Evolutionary conservation across 2,888 invertebrate species (phyloP).

Genomic region (Shargacucullia verbasci): DNA sequence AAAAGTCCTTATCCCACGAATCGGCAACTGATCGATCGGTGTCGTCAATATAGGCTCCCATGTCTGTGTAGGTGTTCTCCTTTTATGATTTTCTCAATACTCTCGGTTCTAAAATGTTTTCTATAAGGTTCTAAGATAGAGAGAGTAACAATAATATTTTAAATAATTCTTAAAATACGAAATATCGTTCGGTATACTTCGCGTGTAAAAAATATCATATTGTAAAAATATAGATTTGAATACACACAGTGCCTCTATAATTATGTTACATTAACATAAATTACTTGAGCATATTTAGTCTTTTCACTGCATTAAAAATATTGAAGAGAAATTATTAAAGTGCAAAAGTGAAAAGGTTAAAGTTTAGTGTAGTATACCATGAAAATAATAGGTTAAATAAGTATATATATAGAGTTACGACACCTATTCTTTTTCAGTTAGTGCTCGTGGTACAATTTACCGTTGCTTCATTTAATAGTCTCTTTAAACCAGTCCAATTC

Average conservation of each 20-base stretch:
- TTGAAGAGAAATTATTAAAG: constrained; percentile 42
- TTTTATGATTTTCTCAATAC: constrained; percentile 46
- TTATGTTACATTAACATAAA: constrained; percentile 90
- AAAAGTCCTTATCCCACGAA: constrained; percentile 47
- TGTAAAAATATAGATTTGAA: constrained; percentile 79
- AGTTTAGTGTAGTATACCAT: constrained; percentile 82
- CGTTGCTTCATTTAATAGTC: constrained; percentile 56
- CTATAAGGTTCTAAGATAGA: constrained; percentile 49
- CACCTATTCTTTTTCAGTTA: constrained; percentile 73
- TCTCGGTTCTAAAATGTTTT: constrained; percentile 49
- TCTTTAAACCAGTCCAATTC: constrained; percentile 55
- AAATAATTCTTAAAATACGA: constrained; percentile 64
- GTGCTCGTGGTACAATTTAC: constrained; percentile 76
- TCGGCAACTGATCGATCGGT: constrained; percentile 44
- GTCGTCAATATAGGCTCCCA: constrained; percentile 44
- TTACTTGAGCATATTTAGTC: constrained; percentile 85
- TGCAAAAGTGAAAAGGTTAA: constrained; percentile 81
- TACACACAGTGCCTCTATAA: constrained; percentile 90
- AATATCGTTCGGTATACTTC: constrained; percentile 70
- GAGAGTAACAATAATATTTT: constrained; percentile 62
- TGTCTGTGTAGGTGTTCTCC: constrained; percentile 46
- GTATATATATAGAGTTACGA: constrained; percentile 75
- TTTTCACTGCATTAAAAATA: constrained; percentile 75
- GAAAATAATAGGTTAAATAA: constrained; percentile 79
- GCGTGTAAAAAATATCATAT: constrained; percentile 81